Conservation (phyloP, 1,140 invertebrate genomes). For the Popillia japonica region DNA sequence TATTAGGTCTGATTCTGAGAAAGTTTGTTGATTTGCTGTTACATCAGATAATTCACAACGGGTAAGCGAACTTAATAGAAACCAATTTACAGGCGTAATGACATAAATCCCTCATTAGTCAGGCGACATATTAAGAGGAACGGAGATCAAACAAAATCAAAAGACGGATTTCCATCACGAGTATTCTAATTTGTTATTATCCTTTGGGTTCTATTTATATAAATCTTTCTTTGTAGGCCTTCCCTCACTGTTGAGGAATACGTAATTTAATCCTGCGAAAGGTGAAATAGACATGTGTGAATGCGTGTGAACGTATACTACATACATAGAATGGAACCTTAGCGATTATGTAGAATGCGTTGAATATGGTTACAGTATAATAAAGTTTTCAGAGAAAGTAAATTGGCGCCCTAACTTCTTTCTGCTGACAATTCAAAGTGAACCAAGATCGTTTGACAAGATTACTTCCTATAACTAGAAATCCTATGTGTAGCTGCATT, state of each 20-base stretch:
- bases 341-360: background rate
- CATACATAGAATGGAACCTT: background rate
- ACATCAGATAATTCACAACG: background rate
- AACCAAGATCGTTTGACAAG: no score
- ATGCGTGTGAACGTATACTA: background rate
- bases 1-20: background rate
- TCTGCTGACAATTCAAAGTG: no score
- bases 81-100: constrained; percentile 9
- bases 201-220: background rate
- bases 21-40: background rate
- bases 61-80: background rate
- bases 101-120: constrained; percentile 22
- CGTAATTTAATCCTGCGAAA: constrained; percentile 1
- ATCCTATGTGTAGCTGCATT: no score
- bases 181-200: background rate
- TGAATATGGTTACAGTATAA: background rate
- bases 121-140: background rate
- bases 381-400: background rate
- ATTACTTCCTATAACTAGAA: no score
- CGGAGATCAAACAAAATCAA: background rate
- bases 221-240: background rate
- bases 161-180: background rate
- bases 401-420: background rate
- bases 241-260: background rate
- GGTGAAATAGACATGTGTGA: background rate